Evolutionary conservation across 2,888 invertebrate species (phyloP).

Genomic region (Pherbina coryleti): DNA sequence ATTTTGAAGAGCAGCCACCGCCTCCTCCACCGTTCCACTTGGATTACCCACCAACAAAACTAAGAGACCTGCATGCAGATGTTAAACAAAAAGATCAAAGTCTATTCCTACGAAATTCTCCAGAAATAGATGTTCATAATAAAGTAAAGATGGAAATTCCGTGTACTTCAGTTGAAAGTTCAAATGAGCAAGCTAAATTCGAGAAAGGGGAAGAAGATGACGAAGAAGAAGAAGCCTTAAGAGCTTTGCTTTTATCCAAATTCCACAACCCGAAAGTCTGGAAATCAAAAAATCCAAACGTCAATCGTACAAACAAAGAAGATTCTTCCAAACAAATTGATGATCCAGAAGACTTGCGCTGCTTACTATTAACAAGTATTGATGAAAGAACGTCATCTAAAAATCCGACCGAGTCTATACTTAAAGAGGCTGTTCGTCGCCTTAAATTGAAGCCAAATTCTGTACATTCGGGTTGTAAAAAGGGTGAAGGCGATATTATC

Average conservation of each 20-base stretch:
- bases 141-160: not conserved
- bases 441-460: slow-evolving; percentile 49
- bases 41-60: not conserved
- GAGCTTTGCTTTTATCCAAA: slow-evolving; percentile 62
- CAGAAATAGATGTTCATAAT: not conserved
- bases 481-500: not conserved
- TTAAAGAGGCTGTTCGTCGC: slow-evolving; percentile 66
- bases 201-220: slow-evolving; percentile 50
- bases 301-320: not conserved
- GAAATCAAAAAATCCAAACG: slow-evolving; percentile 27
- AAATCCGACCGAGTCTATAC: slow-evolving; percentile 55
- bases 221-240: slow-evolving; percentile 61
- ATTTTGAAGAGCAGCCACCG: slow-evolving; percentile 49
- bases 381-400: slow-evolving; percentile 48
- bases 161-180: not conserved
- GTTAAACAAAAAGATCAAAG: not conserved
- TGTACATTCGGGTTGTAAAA: not conserved
- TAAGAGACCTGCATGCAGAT: not conserved
- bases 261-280: slow-evolving; percentile 52
- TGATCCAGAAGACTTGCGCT: slow-evolving; percentile 56
- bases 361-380: slow-evolving; percentile 58
- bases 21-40: slow-evolving; percentile 47
- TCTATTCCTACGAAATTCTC: not conserved
- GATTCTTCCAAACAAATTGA: slow-evolving; percentile 46
- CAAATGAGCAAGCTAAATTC: not conserved